Conservation (phyloP, 2,888 invertebrate genomes). For the Hecatera dysodea region DNA sequence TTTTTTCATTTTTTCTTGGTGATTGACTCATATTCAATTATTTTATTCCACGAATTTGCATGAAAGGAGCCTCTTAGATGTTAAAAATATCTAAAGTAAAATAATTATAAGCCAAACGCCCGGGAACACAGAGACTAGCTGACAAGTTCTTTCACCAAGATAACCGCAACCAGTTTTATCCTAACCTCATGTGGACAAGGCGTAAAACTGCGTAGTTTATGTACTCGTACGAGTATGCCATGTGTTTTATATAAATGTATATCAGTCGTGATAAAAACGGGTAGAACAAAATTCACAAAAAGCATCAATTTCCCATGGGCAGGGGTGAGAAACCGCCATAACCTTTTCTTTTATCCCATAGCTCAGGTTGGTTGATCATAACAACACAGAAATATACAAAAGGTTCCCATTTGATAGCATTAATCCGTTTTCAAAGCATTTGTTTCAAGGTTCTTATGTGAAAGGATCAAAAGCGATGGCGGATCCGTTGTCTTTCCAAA, state of each 20-base stretch:
- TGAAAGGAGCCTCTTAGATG: no score
- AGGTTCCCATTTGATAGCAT: constrained; percentile 26
- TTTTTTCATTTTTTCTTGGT: no score
- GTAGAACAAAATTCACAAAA: neutral
- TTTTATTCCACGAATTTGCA: no score
- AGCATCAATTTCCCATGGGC: constrained; percentile 24
- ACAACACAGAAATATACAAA: constrained; percentile 40
- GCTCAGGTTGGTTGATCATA: constrained; percentile 32
- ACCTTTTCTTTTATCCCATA: constrained; percentile 23
- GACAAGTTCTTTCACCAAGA: no score
- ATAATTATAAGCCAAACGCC: no score
- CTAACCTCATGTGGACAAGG: neutral
- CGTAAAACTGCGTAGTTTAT: neutral
- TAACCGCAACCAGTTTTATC: neutral
- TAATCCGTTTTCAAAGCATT: constrained; percentile 69
- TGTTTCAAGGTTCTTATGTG: constrained; percentile 67
- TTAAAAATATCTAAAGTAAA: no score
- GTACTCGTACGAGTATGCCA: neutral
- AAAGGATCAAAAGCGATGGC: constrained; percentile 63
- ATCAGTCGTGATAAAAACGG: constrained; percentile 1
- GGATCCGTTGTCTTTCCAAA: constrained; percentile 61
- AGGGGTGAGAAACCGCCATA: constrained; percentile 23
- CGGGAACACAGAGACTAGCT: no score
- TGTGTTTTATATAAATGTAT: neutral
- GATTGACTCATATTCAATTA: no score